Evolutionary conservation across 2,113 vertebrate genomes (phyloP), one percentile per base, ranked within the genome.

Genomic region (Scolopax mira): DNA sequence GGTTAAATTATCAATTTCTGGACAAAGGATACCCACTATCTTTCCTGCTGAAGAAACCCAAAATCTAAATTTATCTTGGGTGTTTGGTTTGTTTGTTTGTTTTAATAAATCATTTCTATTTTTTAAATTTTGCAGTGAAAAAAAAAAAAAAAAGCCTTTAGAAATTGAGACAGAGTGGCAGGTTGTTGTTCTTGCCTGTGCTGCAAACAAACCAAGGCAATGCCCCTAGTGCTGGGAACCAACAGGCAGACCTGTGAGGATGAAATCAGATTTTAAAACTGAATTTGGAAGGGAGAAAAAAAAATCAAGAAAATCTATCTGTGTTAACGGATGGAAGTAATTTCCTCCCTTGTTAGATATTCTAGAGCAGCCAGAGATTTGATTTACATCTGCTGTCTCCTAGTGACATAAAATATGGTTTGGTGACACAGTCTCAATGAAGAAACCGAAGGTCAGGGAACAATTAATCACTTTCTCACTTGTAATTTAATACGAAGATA

Each of bases 341-440:
- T 90, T 93, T 93, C 75, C 64, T 83, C n/a, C 81, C 51, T 85
- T 89, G 23, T 82, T 78, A 92, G 54, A n/a, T 80, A 83, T 90
- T 88, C 72, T 51, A 51, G 46, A 88, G 33, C 55, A 80, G 55
- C 46, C 79, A 96, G 90, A 64, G 86, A 88, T 2, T 92, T 90
- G 79, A 94, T 96, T 88, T 93, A 85, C 1, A 2, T 62, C 64
- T 93, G 33, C 83, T 84, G 37, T 86, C 72, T 83, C 42, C 51
- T 64, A 64, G 60, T 84, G 88, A 94, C 86, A 92, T 74, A 86
- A 96, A 84, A 88, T 88, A 86, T 2, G 6, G 49, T 90, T 90
- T 93, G 65, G 83, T 94, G 90, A 92, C 69, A 88, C 23, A 74
- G 37, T 60, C 61, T 90, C 73, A 80, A 6, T 84, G 88, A 89